Evolutionary conservation across 2,888 invertebrate species (phyloP), one percentile per base, ranked within the genome.

Genomic region (Mesopsocus fuscifrons): DNA sequence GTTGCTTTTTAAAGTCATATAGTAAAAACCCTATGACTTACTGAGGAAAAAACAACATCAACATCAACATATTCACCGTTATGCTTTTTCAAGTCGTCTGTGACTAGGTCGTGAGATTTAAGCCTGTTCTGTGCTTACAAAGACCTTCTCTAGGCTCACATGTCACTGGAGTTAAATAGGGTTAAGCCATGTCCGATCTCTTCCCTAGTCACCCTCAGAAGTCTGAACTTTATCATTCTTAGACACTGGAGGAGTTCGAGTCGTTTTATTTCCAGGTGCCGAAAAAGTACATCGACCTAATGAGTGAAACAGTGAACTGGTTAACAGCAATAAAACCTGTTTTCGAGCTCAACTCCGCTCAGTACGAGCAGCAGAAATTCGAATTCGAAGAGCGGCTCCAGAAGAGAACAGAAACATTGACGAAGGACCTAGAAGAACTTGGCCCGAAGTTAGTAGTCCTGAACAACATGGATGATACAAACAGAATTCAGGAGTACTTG

Each of bases 301-400:
- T 89, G 55, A 74, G 80, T n/a, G 68, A 64, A 34, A 84, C 87
- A 1, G 74, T 92, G 1, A 77, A 77, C 50, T 91, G 91, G 89
- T 62, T 88, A 2, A 71, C 70, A 47, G 68, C 76, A 30, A 87
- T 92, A 41, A 76, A 77, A 53, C 77, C 80, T 1, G 72, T 88
- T 44, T 78, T 91, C 54, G 82, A 87, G 23, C 70, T 70, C 52
- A 87, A 85, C 58, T 79, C 83, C 41, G 71, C 71, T 8, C 42
- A 44, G 44, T 31, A 46, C 44, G 30, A 50, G 48, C 44, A 48
- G 47, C 47, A 43, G 18, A 38, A 46, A 62, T 77, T 72, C 49
- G 75, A 82, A 50, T 79, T 89, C 59, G 92, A 94, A 63, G 88
- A 88, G 54, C 67, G 70, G 47, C 60, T 92, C 44, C 68, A 74